phyloP scores from a whole-genome alignment of 92 coral and sea anemone genomes.

The Bergia sp. region DNA sequence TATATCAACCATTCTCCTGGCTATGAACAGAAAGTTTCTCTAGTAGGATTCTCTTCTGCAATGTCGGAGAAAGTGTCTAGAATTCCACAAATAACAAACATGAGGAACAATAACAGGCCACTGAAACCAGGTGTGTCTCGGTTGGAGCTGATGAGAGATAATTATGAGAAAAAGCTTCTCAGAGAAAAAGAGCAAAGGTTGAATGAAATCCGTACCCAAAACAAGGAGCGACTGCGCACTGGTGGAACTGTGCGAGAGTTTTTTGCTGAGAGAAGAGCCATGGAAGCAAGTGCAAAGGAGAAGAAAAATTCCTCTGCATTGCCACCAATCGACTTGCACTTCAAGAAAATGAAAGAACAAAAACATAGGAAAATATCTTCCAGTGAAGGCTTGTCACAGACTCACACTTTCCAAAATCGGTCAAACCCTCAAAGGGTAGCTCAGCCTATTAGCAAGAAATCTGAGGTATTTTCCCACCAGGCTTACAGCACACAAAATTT shows the following conservation, averaged over 20 bases:
- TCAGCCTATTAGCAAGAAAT: constrained; percentile 25
- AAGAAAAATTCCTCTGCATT: constrained; percentile 63
- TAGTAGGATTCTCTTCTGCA: constrained; percentile 36
- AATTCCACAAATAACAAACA: constrained; percentile 50
- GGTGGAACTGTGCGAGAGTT: constrained; percentile 94
- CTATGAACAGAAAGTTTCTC: constrained; percentile 15
- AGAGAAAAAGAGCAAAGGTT: constrained; percentile 80
- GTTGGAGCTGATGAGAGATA: constrained; percentile 76
- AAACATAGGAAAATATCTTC: constrained; percentile 43
- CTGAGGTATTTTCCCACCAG: neutral
- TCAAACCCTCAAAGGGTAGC: constrained; percentile 16
- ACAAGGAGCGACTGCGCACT: constrained; percentile 29
- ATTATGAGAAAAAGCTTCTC: constrained; percentile 82
- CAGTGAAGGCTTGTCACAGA: neutral
- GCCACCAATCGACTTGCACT: constrained; percentile 91
- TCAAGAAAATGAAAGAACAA: constrained; percentile 70
- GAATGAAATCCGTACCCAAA: constrained; percentile 58
- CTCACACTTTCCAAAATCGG: constrained; percentile 3
- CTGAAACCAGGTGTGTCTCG: constrained; percentile 73
- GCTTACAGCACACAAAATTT: neutral
- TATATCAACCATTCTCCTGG: constrained; percentile 16
- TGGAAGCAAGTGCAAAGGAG: constrained; percentile 72
- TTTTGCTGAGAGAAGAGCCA: constrained; percentile 90
- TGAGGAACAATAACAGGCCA: constrained; percentile 55
- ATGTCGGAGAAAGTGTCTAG: constrained; percentile 50